Percentiles rank a stretch among this genome's conserved stretches.
Conservation (phyloP, 2,113 vertebrate genomes). For the Colistium nudipinnis region DNA sequence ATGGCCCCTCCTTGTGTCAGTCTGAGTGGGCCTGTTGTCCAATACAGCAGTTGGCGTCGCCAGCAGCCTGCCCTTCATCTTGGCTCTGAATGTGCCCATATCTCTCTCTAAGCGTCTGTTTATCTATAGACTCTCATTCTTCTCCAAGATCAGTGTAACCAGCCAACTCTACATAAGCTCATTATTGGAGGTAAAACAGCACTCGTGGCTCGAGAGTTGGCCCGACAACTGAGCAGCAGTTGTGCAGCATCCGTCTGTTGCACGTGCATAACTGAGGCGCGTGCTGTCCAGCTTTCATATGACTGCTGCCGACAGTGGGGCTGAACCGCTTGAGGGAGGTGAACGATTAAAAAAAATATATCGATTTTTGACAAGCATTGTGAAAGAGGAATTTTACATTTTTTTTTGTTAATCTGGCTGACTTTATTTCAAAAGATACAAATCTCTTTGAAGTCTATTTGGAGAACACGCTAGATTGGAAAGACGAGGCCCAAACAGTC, state of each 20-base stretch:
- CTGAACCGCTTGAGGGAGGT: too few species aligned
- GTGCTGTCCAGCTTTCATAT: slow-evolving; percentile 27
- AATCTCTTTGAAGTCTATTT: not conserved
- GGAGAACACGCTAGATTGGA: not conserved
- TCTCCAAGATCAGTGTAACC: slow-evolving; percentile 41
- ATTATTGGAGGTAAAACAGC: slow-evolving; percentile 70
- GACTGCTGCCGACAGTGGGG: slow-evolving; percentile 24
- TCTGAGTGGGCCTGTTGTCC: slow-evolving; percentile 35
- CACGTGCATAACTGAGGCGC: slow-evolving; percentile 32
- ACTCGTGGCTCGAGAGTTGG: slow-evolving; percentile 58
- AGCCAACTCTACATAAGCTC: slow-evolving; percentile 73
- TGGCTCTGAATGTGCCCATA: slow-evolving; percentile 54
- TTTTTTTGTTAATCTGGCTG: too few species aligned
- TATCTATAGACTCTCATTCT: slow-evolving; percentile 62
- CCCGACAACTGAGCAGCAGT: slow-evolving; percentile 47
- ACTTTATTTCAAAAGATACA: too few species aligned
- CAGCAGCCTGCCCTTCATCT: slow-evolving; percentile 58
- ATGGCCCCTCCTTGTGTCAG: slow-evolving; percentile 51
- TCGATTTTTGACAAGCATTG: too few species aligned
- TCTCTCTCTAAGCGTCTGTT: slow-evolving; percentile 56
- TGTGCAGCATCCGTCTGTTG: slow-evolving; percentile 47
- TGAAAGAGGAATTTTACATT: too few species aligned
- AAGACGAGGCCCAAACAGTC: not conserved
- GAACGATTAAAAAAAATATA: too few species aligned
- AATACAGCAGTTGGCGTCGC: slow-evolving; percentile 27